These are phyloP conservation scores for Campoletis sonorensis DNA, from an alignment of 1,140 invertebrate genomes.

Conservation along the genomic window DNA sequence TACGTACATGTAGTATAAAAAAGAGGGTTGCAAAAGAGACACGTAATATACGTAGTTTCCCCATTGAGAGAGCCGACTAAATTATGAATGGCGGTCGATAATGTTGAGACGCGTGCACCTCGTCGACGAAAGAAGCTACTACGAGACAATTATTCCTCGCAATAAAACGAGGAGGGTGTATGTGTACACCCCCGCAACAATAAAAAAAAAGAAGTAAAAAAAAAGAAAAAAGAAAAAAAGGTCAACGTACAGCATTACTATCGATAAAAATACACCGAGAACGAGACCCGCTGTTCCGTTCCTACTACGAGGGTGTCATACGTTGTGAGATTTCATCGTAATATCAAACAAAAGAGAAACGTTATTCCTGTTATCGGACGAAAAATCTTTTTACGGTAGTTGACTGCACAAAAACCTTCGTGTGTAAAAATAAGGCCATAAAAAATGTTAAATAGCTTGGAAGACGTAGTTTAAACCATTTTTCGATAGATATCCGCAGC, in stretches of 20 bases:
- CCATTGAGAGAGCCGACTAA: conserved; percentile 70
- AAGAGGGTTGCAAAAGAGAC: conserved; percentile 41
- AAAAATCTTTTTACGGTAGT: conserved; percentile 3
- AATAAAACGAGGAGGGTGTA: conserved; percentile 31
- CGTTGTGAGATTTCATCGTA: background rate
- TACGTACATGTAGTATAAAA: background rate
- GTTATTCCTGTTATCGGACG: background rate
- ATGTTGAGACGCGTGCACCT: background rate
- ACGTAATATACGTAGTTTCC: conserved; percentile 54
- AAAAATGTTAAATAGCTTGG: background rate
- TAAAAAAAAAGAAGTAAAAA: no score
- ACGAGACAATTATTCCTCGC: background rate
- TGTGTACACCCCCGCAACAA: conserved; percentile 21
- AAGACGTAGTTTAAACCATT: background rate
- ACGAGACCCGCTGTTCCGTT: background rate
- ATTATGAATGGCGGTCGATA: conserved; percentile 76
- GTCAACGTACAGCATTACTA: background rate
- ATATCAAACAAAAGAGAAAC: background rate
- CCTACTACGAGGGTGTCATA: background rate
- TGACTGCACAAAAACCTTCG: background rate
- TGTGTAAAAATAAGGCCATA: conserved; percentile 9
- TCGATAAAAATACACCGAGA: conserved; percentile 30
- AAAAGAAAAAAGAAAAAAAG: no score
- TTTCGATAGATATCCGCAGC: background rate
- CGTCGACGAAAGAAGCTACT: conserved; percentile 28